These are phyloP conservation scores for Papilio polyxenes DNA, from an alignment of 1,140 invertebrate genomes.

Conservation along the genomic window DNA sequence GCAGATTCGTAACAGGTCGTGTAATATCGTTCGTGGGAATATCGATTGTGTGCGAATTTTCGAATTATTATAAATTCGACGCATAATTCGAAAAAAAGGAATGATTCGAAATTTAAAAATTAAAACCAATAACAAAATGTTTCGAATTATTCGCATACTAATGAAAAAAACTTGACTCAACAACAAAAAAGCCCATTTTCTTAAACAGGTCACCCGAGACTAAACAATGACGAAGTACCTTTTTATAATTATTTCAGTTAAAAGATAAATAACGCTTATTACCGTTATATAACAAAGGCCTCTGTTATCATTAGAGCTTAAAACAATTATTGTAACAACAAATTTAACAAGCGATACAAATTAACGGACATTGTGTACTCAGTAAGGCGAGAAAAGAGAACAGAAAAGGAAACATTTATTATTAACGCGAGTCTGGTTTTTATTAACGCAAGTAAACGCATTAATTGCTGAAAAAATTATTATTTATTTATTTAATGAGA, in stretches of 20 bases:
- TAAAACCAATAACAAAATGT: too few species aligned
- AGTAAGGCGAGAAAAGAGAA: not conserved
- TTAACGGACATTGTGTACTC: not conserved
- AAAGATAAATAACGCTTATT: not conserved
- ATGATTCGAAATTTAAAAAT: too few species aligned
- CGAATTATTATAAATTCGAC: too few species aligned
- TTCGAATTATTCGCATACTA: too few species aligned
- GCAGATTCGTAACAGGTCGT: too few species aligned
- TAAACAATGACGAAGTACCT: not conserved
- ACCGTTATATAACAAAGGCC: not conserved
- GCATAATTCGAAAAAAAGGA: too few species aligned
- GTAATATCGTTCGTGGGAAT: too few species aligned
- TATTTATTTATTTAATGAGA: constrained; percentile 7
- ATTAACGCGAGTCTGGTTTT: not conserved
- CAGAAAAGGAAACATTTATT: not conserved
- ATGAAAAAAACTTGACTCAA: too few species aligned
- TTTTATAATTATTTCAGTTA: not conserved
- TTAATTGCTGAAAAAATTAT: not conserved
- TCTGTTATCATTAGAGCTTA: not conserved
- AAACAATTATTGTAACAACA: constrained; percentile 8
- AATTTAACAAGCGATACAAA: constrained; percentile 14
- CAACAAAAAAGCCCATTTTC: not conserved
- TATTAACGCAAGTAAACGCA: not conserved
- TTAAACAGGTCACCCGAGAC: not conserved
- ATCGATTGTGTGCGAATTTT: too few species aligned